phyloP scores from a whole-genome alignment of 2,797 vertebrate species.

The Chromis chromis region DNA sequence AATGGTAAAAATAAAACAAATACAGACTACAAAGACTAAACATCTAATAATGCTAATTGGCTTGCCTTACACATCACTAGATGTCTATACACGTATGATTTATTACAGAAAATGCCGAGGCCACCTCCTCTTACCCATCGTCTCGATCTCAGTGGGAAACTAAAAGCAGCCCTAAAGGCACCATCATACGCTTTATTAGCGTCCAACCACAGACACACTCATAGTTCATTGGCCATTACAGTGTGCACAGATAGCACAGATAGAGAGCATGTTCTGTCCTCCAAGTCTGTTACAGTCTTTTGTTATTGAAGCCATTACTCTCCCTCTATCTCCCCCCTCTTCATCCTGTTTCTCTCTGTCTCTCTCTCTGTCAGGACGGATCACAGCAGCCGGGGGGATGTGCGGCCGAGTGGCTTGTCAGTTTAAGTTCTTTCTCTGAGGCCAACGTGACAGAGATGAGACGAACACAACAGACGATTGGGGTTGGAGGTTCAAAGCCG shows the following conservation, averaged over 20 bases:
- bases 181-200: constrained; percentile 50
- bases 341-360: constrained; percentile 13
- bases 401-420: constrained; percentile 49
- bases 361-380: constrained; percentile 51
- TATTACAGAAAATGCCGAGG: constrained; percentile 9
- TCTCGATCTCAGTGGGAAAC: constrained; percentile 7
- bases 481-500: constrained; percentile 1
- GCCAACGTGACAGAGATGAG: constrained; percentile 17
- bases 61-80: too few relatives aligned
- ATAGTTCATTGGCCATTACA: constrained; percentile 21
- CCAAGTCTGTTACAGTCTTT: constrained; percentile 35
- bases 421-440: constrained; percentile 40
- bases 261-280: constrained; percentile 26
- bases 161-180: constrained; percentile 58
- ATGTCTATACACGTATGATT: not conserved
- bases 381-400: constrained; percentile 55
- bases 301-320: constrained; percentile 45
- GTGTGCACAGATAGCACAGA: constrained; percentile 22
- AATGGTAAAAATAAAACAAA: too few relatives aligned
- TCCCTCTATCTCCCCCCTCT: not conserved
- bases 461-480: not conserved
- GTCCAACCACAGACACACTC: constrained; percentile 20
- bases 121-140: not conserved
- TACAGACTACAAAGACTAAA: too few relatives aligned
- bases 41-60: too few relatives aligned